Evolutionary conservation across 2,797 vertebrate species (phyloP).

Genomic region (Triplophysa yarkandensis): DNA sequence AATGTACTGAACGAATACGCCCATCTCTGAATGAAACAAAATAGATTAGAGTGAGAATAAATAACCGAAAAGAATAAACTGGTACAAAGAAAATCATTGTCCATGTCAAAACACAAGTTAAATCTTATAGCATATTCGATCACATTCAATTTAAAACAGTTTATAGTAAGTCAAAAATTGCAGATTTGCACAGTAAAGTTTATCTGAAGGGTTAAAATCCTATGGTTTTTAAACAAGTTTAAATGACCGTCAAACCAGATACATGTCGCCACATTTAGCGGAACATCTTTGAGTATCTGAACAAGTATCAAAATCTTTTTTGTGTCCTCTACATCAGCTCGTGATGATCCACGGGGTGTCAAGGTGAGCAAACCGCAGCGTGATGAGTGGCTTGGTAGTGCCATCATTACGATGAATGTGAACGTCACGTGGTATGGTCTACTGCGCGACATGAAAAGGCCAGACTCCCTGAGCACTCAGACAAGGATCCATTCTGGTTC

Average conservation of each 20-base stretch:
- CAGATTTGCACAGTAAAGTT: too few relatives aligned
- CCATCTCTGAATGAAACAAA: too few relatives aligned
- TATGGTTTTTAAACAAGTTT: not conserved
- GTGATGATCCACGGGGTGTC: constrained; percentile 11
- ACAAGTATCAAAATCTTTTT: not conserved
- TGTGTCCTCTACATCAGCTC: not conserved
- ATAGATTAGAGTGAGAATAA: too few relatives aligned
- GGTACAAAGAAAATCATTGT: too few relatives aligned
- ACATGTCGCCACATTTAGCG: not conserved
- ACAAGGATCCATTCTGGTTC: not conserved
- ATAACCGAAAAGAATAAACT: too few relatives aligned
- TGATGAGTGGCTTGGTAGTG: not conserved
- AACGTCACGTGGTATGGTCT: not conserved
- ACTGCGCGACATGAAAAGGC: not conserved
- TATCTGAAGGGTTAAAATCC: too few relatives aligned
- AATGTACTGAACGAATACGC: too few relatives aligned
- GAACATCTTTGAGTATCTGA: not conserved
- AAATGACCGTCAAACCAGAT: not conserved
- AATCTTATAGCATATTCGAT: too few relatives aligned
- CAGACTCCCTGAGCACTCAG: constrained; percentile 10
- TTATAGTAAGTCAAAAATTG: too few relatives aligned
- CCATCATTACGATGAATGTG: constrained; percentile 1
- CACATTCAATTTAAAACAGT: not conserved
- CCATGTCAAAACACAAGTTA: too few relatives aligned
- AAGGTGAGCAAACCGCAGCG: constrained; percentile 2